Base-by-base conservation (phyloP, 53 echinoderm and acorn worm genomes). In the Zoroaster sp. region DNA sequence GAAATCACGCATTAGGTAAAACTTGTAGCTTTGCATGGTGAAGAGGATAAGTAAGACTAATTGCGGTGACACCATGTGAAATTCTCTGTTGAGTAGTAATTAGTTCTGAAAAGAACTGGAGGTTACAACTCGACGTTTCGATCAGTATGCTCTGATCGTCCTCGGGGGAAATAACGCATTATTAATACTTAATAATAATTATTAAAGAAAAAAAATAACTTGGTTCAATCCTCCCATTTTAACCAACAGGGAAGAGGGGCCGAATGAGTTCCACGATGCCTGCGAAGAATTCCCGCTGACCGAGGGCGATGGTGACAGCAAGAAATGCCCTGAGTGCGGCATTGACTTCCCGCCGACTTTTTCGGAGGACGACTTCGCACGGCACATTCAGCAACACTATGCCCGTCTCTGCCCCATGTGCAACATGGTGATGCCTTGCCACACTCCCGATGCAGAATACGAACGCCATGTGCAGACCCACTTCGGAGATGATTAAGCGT, bases 361-460 rank as follows among this genome's bases (percentile, higher is more conserved):
- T 69, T 82, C 95, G 0, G 93, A 95, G 67, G 90, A 93, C 46
- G 92, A 93, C 25, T 93, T 97, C 67, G 93, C 87, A 1, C 69
- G 74, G 81, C 97, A 97, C 66, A 78, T 97, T 36, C 92, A 95
- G 92, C 42, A 47, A n/a, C 97, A 97, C 72, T 93, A 83, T 66
- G 91, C 90, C 65, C 89, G 91, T 40, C 78, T 90, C 39, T 97
- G 97, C 66, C 93, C 95, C 15, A 89, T 90, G 89, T 97, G 97
- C 73, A 65, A 90, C 44, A 20, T 90, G 67, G 89, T 93, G 21
- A 59, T 93, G 69, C 86, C 89, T 32, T 76, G 55, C 45, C 77
- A 92, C n/a, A 89, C 66, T 3, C 74, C 87, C 11, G 52, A 83
- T 36, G 41, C 47, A 40, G 88, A 65, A 13, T 92, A 88, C 51